Conservation (phyloP, 2,797 vertebrate genomes). For the Salmo trutta region DNA sequence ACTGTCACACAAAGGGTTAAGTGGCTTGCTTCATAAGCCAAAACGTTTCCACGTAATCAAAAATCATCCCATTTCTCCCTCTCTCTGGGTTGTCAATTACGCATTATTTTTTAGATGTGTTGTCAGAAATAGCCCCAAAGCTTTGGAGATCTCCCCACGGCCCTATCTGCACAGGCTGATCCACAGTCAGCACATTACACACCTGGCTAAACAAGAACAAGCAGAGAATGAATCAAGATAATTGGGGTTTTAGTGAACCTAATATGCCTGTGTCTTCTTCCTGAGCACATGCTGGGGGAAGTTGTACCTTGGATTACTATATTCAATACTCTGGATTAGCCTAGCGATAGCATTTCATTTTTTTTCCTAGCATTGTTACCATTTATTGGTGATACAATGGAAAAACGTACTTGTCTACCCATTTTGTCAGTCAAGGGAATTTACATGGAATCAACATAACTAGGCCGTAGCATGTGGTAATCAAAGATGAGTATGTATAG, state of each 20-base stretch:
- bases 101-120: constrained; percentile 42
- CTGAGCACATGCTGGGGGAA: constrained; percentile 18
- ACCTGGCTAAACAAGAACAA: constrained; percentile 66
- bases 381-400: background rate
- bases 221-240: constrained; percentile 64
- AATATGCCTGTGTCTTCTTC: constrained; percentile 42
- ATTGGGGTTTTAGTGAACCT: constrained; percentile 66
- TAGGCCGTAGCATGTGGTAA: background rate
- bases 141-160: constrained; percentile 29
- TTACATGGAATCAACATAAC: constrained; percentile 1
- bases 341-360: background rate
- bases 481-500: background rate
- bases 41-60: constrained; percentile 27
- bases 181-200: constrained; percentile 65
- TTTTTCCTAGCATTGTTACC: background rate
- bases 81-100: background rate
- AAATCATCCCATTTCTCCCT: constrained; percentile 5
- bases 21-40: constrained; percentile 25
- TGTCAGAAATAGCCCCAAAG: constrained; percentile 24
- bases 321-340: constrained; percentile 30
- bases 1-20: constrained; percentile 19
- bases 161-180: constrained; percentile 38
- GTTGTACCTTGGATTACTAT: constrained; percentile 26
- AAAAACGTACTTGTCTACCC: background rate
- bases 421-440: background rate